phyloP scores from a whole-genome alignment of 2,797 vertebrate genomes.

The Pangasius larnaudii region DNA sequence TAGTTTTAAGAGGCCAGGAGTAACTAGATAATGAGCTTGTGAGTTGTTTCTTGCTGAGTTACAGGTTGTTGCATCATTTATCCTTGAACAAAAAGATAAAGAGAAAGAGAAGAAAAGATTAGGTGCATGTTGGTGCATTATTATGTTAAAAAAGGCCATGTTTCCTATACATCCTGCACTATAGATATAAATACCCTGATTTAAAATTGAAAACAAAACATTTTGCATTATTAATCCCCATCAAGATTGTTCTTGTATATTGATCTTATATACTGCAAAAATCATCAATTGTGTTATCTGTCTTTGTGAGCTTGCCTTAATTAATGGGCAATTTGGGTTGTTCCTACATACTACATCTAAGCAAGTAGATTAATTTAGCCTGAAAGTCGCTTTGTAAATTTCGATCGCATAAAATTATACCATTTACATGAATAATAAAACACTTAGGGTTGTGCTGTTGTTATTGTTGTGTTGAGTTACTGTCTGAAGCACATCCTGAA shows the following conservation, averaged over 20 bases:
- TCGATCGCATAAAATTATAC: background rate
- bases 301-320: too few species aligned
- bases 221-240: background rate
- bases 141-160: background rate
- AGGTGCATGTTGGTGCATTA: background rate
- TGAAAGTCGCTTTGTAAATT: background rate
- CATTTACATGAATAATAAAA: background rate
- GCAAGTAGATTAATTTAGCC: background rate
- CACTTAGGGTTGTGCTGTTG: background rate
- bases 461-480: background rate
- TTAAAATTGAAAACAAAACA: background rate
- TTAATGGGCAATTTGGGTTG: background rate
- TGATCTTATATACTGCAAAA: too few species aligned
- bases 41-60: background rate
- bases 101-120: background rate
- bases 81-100: background rate
- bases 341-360: background rate
- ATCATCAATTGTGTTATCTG: too few species aligned
- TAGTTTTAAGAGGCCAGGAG: too few species aligned
- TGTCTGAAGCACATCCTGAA: too few species aligned
- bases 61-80: slow-evolving; percentile 18
- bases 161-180: background rate
- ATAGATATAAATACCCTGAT: background rate
- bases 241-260: background rate
- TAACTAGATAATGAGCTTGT: background rate